These are phyloP conservation scores for Lithodes maja DNA, from an alignment of 2,888 invertebrate genomes.

Conservation along the genomic window DNA sequence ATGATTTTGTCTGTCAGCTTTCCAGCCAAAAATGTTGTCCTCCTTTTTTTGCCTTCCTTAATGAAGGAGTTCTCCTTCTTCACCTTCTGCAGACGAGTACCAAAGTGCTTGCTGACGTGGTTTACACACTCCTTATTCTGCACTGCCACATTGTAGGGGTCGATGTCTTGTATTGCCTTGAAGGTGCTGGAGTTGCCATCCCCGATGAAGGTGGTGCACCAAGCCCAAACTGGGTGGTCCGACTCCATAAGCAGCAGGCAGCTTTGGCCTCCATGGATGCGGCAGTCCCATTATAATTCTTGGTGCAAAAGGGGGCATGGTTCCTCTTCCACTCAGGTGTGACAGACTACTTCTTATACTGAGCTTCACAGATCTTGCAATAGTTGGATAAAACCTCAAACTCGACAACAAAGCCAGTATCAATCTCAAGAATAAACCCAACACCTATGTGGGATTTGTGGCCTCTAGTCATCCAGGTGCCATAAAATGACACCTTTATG, in stretches of 20 bases:
- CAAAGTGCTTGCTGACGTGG: constrained; percentile 69
- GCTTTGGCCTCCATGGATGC: not conserved
- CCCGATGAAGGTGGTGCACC: constrained; percentile 16
- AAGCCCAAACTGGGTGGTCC: not conserved
- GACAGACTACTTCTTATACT: not conserved
- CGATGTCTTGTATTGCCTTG: not conserved
- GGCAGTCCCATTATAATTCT: not conserved
- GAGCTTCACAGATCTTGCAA: not conserved
- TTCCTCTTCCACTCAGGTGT: constrained; percentile 5
- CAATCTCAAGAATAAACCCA: constrained; percentile 6
- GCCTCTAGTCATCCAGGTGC: constrained; percentile 27
- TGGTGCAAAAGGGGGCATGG: not conserved
- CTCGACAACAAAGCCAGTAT: not conserved
- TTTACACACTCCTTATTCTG: constrained; percentile 69
- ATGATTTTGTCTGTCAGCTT: constrained; percentile 5
- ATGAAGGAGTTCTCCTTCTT: constrained; percentile 26
- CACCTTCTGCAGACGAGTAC: constrained; percentile 57
- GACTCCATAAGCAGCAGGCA: not conserved
- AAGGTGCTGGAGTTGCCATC: constrained; percentile 31
- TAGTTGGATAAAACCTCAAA: not conserved
- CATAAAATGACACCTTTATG: constrained; percentile 9
- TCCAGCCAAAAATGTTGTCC: not conserved
- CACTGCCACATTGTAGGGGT: constrained; percentile 38
- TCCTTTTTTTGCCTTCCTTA: not conserved
- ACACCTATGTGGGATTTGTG: constrained; percentile 26